A percentile compares a stretch with the other conserved stretches of the same genome.
Conservation (phyloP, 2,888 invertebrate species). For the Drosophila picticornis region DNA sequence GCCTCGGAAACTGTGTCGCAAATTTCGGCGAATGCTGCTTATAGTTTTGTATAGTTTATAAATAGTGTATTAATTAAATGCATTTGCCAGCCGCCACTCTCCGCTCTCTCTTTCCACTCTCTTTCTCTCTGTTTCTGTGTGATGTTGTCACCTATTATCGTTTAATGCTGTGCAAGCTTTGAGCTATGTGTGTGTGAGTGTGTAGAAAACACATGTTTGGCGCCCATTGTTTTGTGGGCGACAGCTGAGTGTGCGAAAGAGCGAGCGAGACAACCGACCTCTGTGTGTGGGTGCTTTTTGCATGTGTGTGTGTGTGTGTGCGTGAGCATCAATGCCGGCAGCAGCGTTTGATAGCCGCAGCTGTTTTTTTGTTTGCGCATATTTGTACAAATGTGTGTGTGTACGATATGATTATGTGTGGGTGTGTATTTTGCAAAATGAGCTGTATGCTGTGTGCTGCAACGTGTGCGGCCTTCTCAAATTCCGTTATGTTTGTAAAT, state of each 20-base stretch:
- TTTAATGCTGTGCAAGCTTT: constrained; percentile 20
- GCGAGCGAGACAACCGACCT: constrained; percentile 61
- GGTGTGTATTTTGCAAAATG: constrained; percentile 39
- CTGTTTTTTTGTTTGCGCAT: constrained; percentile 58
- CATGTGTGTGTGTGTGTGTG: constrained; percentile 15
- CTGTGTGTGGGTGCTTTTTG: constrained; percentile 16
- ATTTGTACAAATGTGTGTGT: constrained; percentile 11
- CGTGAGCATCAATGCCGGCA: constrained; percentile 56
- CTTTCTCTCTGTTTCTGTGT: constrained; percentile 13
- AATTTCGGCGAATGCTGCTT: constrained; percentile 16
- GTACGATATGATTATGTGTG: constrained; percentile 6
- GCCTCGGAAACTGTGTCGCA: constrained; percentile 23
- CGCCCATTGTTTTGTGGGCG: constrained; percentile 65
- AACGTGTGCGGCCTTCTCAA: constrained; percentile 71
- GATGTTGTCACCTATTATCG: constrained; percentile 61
- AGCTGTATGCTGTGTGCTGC: constrained; percentile 41
- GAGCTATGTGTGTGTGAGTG: constrained; percentile 31
- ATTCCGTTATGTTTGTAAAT: constrained; percentile 65
- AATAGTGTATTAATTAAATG: constrained; percentile 48
- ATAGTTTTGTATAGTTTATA: constrained; percentile 21
- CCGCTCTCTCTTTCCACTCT: constrained; percentile 30
- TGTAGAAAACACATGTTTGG: constrained; percentile 75
- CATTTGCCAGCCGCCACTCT: constrained; percentile 16
- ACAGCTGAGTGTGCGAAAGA: constrained; percentile 72
- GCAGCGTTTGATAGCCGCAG: constrained; percentile 45